phyloP scores from a whole-genome alignment of 2,113 vertebrate genomes.

The Paramormyrops kingsleyae region DNA sequence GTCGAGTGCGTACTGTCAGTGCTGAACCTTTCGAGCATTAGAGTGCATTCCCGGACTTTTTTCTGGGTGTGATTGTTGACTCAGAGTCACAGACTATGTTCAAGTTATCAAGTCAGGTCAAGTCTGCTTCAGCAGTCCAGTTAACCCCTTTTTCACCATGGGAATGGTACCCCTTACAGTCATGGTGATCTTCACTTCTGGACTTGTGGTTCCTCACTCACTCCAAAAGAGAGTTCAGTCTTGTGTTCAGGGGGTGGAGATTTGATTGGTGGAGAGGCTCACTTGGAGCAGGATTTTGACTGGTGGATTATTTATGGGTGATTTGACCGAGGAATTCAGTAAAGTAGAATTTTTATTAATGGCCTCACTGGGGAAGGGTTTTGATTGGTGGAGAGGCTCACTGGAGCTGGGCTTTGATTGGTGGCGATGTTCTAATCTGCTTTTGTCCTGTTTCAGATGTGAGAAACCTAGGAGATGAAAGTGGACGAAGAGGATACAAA shows the following conservation, averaged over 20 bases:
- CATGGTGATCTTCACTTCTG: neutral
- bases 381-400: neutral
- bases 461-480: conserved; percentile 88
- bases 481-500: conserved; percentile 52
- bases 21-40: neutral
- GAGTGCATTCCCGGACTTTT: neutral
- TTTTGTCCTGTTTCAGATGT: conserved; percentile 65
- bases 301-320: neutral
- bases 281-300: neutral
- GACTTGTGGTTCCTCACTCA: conserved; percentile 1
- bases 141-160: neutral
- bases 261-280: neutral
- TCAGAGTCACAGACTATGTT: neutral
- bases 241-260: neutral
- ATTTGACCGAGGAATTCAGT: neutral
- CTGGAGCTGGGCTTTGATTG: neutral
- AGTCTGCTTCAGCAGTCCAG: neutral
- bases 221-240: neutral
- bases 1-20: neutral
- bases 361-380: neutral
- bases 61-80: neutral
- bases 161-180: neutral
- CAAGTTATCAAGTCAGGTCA: neutral
- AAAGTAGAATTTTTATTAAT: neutral
- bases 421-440: conserved; percentile 16